Evolutionary conservation across 2,888 invertebrate species (phyloP).

Genomic region (Tipula vernalis): DNA sequence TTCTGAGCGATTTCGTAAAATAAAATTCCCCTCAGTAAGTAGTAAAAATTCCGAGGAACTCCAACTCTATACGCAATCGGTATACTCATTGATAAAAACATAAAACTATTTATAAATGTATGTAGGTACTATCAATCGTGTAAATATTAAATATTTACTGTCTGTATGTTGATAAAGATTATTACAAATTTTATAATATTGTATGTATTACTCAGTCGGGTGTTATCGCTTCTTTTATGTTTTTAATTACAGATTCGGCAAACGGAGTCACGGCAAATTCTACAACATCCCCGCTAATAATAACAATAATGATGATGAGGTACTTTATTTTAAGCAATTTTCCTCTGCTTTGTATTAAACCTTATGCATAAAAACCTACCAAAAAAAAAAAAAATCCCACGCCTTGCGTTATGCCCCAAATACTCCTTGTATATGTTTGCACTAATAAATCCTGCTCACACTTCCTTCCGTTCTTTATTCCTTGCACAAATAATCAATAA

Average conservation of each 20-base stretch:
- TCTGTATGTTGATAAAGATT: background rate
- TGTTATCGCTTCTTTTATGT: background rate
- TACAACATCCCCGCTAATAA: background rate
- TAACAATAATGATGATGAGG: slow-evolving; percentile 7
- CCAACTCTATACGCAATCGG: background rate
- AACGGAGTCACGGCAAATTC: slow-evolving; percentile 20
- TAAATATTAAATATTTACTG: background rate
- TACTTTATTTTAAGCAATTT: slow-evolving; percentile 8
- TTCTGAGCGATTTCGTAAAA: background rate
- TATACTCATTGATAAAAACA: background rate
- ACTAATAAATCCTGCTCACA: background rate
- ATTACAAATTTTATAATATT: background rate
- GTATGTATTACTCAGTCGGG: background rate
- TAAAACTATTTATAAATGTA: background rate
- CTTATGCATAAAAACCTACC: background rate
- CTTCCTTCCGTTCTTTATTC: background rate
- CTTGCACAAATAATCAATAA: background rate
- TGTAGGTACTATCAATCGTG: too few relatives aligned
- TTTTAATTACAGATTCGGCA: slow-evolving; percentile 27
- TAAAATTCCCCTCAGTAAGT: background rate
- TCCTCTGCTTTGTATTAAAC: background rate
- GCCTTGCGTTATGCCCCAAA: background rate
- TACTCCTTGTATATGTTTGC: background rate
- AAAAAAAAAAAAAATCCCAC: background rate
- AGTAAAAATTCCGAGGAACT: background rate